These are phyloP conservation scores for Drosophila parthenogenetica DNA, from an alignment of 2,888 invertebrate genomes.

Conservation along the genomic window DNA sequence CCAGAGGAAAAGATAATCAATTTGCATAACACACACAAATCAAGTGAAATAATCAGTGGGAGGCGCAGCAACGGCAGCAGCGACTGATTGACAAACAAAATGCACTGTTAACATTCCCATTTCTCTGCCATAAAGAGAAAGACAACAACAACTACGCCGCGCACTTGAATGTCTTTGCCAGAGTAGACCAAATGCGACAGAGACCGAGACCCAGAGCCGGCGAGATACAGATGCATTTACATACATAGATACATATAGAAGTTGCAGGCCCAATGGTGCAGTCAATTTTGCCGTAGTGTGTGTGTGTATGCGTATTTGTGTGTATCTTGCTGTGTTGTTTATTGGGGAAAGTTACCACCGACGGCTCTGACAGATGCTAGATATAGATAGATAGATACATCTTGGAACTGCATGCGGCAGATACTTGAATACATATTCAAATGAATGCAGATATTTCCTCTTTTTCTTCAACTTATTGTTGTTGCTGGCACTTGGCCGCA, in stretches of 20 bases:
- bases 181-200: slow-evolving; percentile 36
- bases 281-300: slow-evolving; percentile 55
- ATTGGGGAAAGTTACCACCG: slow-evolving; percentile 79
- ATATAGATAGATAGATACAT: slow-evolving; percentile 59
- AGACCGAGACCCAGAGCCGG: slow-evolving; percentile 31
- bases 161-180: slow-evolving; percentile 54
- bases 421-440: slow-evolving; percentile 62
- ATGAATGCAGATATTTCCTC: slow-evolving; percentile 67
- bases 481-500: slow-evolving; percentile 68
- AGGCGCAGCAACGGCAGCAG: slow-evolving; percentile 13
- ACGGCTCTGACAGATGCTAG: slow-evolving; percentile 75
- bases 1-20: slow-evolving; percentile 62
- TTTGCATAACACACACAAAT: slow-evolving; percentile 72
- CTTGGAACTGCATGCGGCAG: slow-evolving; percentile 53
- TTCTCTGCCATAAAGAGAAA: slow-evolving; percentile 35
- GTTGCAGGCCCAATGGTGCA: slow-evolving; percentile 55
- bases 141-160: slow-evolving; percentile 31
- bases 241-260: slow-evolving; percentile 5
- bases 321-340: slow-evolving; percentile 59
- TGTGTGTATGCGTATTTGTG: slow-evolving; percentile 34
- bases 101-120: slow-evolving; percentile 69
- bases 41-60: slow-evolving; percentile 46
- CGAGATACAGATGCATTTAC: slow-evolving; percentile 20
- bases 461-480: slow-evolving; percentile 29
- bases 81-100: slow-evolving; percentile 74